These are phyloP conservation scores for Glyphotaelius pellucidus DNA, from an alignment of 2,888 invertebrate species.

Conservation along the genomic window DNA sequence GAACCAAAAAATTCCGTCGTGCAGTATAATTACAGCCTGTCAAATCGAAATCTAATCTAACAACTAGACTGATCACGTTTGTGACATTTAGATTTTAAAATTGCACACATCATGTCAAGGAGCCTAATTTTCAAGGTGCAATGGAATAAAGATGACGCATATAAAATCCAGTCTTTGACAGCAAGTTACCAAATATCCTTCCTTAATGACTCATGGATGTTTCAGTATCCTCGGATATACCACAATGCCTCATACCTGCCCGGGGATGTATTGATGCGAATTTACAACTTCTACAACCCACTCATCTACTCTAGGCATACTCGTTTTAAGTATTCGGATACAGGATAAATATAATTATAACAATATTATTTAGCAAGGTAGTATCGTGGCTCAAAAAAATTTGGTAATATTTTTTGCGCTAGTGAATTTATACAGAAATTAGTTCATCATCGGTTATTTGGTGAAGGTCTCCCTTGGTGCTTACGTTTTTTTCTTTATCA, in stretches of 20 bases:
- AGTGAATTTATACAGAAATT: not conserved
- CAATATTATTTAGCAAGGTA: no score
- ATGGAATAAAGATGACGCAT: not conserved
- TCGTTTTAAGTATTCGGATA: not conserved
- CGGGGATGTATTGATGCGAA: not conserved
- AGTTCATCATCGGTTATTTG: not conserved
- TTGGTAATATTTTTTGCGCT: no score
- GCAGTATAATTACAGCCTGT: not conserved
- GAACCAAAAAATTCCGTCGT: not conserved
- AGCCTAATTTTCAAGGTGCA: not conserved
- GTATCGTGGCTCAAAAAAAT: no score
- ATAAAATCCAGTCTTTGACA: conserved; percentile 8
- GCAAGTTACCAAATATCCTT: conserved; percentile 22
- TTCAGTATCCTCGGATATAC: conserved; percentile 28
- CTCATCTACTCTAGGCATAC: not conserved
- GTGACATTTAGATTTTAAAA: conserved; percentile 13
- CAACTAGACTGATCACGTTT: conserved; percentile 11
- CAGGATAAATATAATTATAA: not conserved
- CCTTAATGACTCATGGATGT: conserved; percentile 26
- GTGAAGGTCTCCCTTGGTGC: not conserved
- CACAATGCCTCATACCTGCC: not conserved
- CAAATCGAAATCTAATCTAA: not conserved
- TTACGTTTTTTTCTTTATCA: no score
- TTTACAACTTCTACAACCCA: not conserved
- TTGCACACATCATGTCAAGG: conserved; percentile 9